Percentiles rank a stretch among this genome's conserved stretches.
These are phyloP conservation scores for Nettapus auritus DNA, from an alignment of 2,113 vertebrate species.

Conservation along the genomic window DNA sequence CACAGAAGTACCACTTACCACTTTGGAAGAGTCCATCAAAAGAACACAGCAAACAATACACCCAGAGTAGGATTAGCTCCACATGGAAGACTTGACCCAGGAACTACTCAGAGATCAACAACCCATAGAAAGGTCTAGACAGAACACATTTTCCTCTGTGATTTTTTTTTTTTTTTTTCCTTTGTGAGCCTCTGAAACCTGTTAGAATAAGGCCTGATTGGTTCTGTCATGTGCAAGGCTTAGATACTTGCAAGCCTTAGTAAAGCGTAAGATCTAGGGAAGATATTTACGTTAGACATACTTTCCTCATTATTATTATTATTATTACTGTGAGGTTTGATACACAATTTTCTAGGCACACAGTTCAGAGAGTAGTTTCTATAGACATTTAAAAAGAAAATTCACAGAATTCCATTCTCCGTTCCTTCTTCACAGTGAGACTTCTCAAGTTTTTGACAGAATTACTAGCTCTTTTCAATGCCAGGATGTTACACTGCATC, in stretches of 20 bases:
- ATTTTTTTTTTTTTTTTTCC: not conserved
- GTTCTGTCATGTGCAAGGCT: not conserved
- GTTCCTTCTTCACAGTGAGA: not conserved
- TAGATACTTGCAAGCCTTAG: not conserved
- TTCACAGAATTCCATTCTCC: not conserved
- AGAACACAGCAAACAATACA: not conserved
- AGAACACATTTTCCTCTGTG: not conserved
- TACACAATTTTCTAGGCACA: not conserved
- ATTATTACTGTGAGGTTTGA: not conserved
- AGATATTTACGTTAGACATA: not conserved
- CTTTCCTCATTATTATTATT: not conserved
- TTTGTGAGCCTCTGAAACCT: not conserved
- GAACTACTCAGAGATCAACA: not conserved
- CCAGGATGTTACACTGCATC: not conserved
- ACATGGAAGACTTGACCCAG: not conserved
- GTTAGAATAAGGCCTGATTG: not conserved
- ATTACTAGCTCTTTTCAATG: not conserved
- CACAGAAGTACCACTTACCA: not conserved
- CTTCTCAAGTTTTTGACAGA: not conserved
- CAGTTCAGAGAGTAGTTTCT: not conserved
- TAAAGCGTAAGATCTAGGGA: not conserved
- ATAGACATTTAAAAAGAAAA: not conserved
- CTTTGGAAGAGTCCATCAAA: not conserved
- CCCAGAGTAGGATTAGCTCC: not conserved
- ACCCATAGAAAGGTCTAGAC: not conserved